These are phyloP conservation scores for Apis laboriosa DNA, from an alignment of 1,140 invertebrate species.

Conservation along the genomic window DNA sequence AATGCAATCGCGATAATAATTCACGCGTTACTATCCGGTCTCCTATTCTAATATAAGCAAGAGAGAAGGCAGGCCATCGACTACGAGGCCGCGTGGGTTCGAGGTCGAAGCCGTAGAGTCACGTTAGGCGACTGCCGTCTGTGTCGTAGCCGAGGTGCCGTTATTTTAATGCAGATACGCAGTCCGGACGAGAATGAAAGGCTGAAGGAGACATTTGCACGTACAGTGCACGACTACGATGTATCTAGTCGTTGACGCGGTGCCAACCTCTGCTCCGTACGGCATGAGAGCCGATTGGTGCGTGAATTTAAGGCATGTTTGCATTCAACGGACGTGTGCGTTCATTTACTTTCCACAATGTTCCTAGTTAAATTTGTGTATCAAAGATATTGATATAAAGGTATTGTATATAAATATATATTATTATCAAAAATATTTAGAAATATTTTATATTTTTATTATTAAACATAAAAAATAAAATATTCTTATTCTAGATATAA, in stretches of 20 bases:
- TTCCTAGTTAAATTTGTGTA: neutral
- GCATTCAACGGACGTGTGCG: neutral
- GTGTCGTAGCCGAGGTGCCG: constrained; percentile 65
- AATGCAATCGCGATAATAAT: constrained; percentile 48
- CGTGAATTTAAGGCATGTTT: neutral
- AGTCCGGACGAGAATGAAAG: constrained; percentile 65
- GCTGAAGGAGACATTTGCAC: constrained; percentile 62
- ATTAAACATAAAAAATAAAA: no score
- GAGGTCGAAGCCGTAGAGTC: constrained; percentile 65
- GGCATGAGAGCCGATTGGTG: neutral
- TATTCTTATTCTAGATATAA: no score
- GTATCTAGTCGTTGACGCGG: constrained; percentile 13
- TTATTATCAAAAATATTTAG: no score
- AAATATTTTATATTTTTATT: no score
- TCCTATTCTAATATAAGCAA: constrained; percentile 38
- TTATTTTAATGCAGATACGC: constrained; percentile 68
- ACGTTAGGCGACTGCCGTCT: constrained; percentile 62
- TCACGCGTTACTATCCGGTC: constrained; percentile 29
- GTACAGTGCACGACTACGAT: constrained; percentile 36
- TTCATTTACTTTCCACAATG: constrained; percentile 1
- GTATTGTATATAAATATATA: no score
- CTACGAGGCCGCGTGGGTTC: constrained; percentile 62
- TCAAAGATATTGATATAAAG: no score
- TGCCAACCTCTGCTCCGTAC: constrained; percentile 1
- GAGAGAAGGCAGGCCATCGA: constrained; percentile 38